Percentiles rank a stretch among this genome's conserved stretches.
phyloP scores from a whole-genome alignment of 1,140 invertebrate genomes.

The Drosophila parvula region DNA sequence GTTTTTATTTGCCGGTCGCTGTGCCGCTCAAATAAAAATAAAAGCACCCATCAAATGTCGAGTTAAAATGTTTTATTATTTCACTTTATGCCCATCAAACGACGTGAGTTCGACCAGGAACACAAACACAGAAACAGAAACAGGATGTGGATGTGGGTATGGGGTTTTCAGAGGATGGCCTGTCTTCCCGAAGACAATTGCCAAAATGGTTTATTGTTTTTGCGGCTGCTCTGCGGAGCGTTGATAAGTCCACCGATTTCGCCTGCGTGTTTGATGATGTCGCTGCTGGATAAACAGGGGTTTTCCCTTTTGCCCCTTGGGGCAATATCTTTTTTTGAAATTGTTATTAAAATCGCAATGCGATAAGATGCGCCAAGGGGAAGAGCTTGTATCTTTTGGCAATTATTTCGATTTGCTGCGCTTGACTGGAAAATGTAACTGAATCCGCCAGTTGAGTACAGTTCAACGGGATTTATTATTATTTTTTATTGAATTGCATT shows the following conservation, averaged over 20 bases:
- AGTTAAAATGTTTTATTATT: conserved; percentile 83
- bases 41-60: conserved; percentile 75
- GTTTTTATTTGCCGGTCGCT: conserved; percentile 79
- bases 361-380: conserved; percentile 40
- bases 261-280: conserved; percentile 63
- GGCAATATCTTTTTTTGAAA: conserved; percentile 67
- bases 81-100: conserved; percentile 64
- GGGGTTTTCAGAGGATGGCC: background rate
- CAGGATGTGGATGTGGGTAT: conserved; percentile 11
- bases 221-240: conserved; percentile 48
- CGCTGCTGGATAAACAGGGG: conserved; percentile 67
- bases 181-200: conserved; percentile 61
- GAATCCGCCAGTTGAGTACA: background rate
- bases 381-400: conserved; percentile 23
- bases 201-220: conserved; percentile 77
- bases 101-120: conserved; percentile 46
- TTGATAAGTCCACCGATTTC: conserved; percentile 64
- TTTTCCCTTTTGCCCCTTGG: conserved; percentile 39
- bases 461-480: conserved; percentile 2
- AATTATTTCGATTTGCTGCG: conserved; percentile 67
- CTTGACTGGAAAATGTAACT: conserved; percentile 30
- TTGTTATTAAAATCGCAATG: conserved; percentile 78
- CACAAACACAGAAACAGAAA: conserved; percentile 23
- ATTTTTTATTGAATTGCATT: conserved; percentile 7
- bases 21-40: conserved; percentile 74